Evolutionary conservation across 2,888 invertebrate species (phyloP), one percentile per base, ranked within the genome.

Genomic region (Synergus gifuensis): DNA sequence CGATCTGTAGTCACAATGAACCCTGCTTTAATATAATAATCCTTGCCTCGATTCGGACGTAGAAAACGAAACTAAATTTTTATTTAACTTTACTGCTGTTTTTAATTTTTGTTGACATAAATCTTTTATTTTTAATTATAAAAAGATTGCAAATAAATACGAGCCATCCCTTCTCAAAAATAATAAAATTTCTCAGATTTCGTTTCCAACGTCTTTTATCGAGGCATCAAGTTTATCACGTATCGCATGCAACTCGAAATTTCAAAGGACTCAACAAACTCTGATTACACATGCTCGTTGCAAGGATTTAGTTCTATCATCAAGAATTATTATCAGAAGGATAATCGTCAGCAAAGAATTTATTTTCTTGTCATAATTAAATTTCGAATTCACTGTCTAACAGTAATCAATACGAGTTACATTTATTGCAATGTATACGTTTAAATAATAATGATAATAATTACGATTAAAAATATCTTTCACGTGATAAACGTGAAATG

Each of bases 351-450:
- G 86, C 81, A 87, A 88, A 82, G 86, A 87, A 88, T 89, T 85
- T 85, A 83, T 84, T 83, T 54, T 69, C 36, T 73, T 36, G 49
- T 73, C 28, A 73, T 73, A 54, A 73, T 73, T 73, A 73, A 73
- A 73, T 84, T 83, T 80, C 83, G 82, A 83, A 82, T 82, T 85
- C 63, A 83, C 82, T 73, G 84, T 82, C 85, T 81, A 83, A 84
- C 82, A 87, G 83, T 73, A 73, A 54, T 73, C 89, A 87, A 85
- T 87, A 89, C 88, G 81, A 87, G 85, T 89, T 90, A 89, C 89
- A 89, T 88, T 73, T 90, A 89, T 89, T 90, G 89, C 87, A 89
- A 87, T 89, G 87, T 89, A 89, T 81, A 83, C 81, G 79, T 78
- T 79, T 80, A 83, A 79, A 82, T 83, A 83, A 82, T 79, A 80